Base-by-base conservation (phyloP, 2,797 vertebrate genomes). In the Carduelis carduelis region DNA sequence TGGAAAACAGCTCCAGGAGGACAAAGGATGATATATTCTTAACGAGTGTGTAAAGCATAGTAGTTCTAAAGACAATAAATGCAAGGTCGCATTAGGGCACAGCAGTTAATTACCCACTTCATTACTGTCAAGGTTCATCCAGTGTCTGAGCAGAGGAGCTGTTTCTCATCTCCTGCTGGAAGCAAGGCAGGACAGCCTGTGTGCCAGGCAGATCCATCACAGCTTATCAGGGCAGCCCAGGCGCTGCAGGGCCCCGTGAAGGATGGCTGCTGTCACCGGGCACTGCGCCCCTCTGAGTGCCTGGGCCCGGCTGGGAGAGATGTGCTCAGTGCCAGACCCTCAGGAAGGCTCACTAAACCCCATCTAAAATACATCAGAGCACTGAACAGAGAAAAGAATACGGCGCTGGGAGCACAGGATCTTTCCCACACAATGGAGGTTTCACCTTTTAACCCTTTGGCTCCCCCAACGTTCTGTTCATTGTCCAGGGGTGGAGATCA, bases 61-160 rank as follows among this genome's bases (percentile, higher is more conserved):
- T 95, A 85, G 95, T 83, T 95, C 80, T 86, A 84, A 93, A 95
- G 90, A 90, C 88, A 95, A 90, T 96, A 93, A 96, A 95, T 17
- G 78, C 75, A 89, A 97, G 97, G 96, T 97, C 91, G 13, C 96
- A 96, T 97, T 96, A 98, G 98, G 98, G 98, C 98, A 98, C 97
- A 97, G 91, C 98, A 98, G 98, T 99, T 99, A 99, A 99, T 99
- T 98, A 98, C 97, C 96, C 98, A 98, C 98, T 99, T 98, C 98
- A 98, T 99, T 99, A 99, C 97, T 98, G 98, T 99, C 98, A 99
- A 98, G 98, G 98, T 98, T 99, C 99, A 99, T 99, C 98, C 98
- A 97, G 98, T 97, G 97, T 98, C 98, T 97, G 98, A 97, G 97
- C 90, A n/a, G 83, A 97, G 97, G 97, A 94, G 97, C 98, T 97